Evolutionary conservation across 2,888 invertebrate species (phyloP), one percentile per base, ranked within the genome.

Genomic region (Harpagoxenus sublaevis): DNA sequence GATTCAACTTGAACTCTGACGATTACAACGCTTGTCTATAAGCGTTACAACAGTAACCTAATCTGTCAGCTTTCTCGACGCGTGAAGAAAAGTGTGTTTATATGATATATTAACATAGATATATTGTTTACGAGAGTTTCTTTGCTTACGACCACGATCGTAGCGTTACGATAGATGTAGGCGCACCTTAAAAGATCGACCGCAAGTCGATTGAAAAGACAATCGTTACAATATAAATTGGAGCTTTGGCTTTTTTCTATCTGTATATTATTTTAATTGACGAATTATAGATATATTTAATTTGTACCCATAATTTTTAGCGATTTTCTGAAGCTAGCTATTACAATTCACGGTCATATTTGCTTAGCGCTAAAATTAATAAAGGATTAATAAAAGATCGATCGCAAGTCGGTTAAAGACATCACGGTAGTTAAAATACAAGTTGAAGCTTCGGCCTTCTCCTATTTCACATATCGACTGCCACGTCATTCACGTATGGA

Each of bases 401-500:
- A 39, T 28, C 39, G 23, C 39, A 45, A 39, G 28, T 39, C 42
- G 35, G n/a, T 68, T 48, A 68, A 10, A 68, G 28, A 35, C 35
- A 62, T 23, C 8, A 39, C n/a, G n/a, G 4, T 31, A 6, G 65
- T 65, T 65, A 42, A 65, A 65, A 65, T 45, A 45, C 15, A 66
- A 42, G 65, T n/a, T 65, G 42, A 8, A 66, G n/a, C 12, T 23
- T 31, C 48, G 48, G 66, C 18, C 45, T 68, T 31, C 45, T 45
- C 8, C 65, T 68, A 48, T 68, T 68, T 68, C 31, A 48, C 48
- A 31, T 48, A 68, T 31, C 66, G 48, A 68, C 18, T 28, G 9
- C 31, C 66, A 68, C 66, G 31, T 68, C 66, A 51, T 68, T 51
- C 48, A 31, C 48, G 8, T 42, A 18, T 18, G 6, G 10, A 48